A percentile compares a stretch with the other conserved stretches of the same genome.
Conservation (phyloP, 2,113 vertebrate genomes). For the Labeo catla region DNA sequence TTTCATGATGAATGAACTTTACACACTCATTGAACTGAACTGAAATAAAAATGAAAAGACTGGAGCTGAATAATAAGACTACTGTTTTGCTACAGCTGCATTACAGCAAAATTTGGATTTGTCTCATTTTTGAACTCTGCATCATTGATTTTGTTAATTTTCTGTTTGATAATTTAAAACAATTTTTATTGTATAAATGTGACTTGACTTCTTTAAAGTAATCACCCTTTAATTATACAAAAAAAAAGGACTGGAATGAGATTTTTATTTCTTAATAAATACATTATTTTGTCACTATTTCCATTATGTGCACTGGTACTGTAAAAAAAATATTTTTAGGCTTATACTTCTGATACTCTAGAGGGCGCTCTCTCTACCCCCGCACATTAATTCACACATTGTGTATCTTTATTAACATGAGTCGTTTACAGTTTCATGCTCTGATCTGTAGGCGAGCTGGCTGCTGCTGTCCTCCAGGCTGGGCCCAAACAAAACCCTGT, state of each 20-base stretch:
- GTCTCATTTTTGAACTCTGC: neutral
- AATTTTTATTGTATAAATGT: neutral
- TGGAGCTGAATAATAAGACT: neutral
- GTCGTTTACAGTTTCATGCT: slow-evolving; percentile 27
- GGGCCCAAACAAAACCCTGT: slow-evolving; percentile 31
- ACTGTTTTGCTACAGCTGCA: neutral
- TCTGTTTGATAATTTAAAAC: neutral
- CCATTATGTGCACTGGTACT: neutral
- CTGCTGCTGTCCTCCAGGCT: slow-evolving; percentile 43
- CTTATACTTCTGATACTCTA: neutral
- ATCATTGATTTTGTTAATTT: neutral
- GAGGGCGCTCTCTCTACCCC: neutral
- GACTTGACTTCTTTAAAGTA: neutral
- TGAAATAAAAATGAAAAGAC: neutral
- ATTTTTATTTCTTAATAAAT: neutral
- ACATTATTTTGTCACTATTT: neutral
- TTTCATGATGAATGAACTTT: neutral
- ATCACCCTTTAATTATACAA: neutral
- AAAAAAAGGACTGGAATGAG: neutral
- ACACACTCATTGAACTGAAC: neutral
- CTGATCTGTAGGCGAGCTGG: slow-evolving; percentile 42
- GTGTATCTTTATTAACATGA: slow-evolving; percentile 70
- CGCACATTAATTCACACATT: slow-evolving; percentile 41
- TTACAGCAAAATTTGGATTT: neutral
- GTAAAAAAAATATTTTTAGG: neutral